These are phyloP conservation scores for Scylla paramamosain DNA, from an alignment of 1,140 invertebrate genomes.

Conservation along the genomic window DNA sequence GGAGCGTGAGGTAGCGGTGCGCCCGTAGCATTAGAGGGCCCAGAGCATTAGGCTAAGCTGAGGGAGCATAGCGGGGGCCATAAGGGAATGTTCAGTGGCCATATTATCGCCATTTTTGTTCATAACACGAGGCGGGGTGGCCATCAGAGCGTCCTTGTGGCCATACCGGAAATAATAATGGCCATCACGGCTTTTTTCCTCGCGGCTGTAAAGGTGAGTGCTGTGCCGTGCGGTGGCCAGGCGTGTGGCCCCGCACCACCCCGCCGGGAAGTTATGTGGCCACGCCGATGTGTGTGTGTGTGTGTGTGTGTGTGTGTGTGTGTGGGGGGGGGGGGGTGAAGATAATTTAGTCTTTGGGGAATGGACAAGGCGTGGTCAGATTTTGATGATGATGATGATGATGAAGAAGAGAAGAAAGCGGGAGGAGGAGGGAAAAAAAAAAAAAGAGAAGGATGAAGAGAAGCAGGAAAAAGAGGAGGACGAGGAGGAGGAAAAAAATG, in stretches of 20 bases:
- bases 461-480: neutral
- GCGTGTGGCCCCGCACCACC: neutral
- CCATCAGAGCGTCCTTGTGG: neutral
- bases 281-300: neutral
- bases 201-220: neutral
- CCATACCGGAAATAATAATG: neutral
- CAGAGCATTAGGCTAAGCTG: constrained; percentile 18
- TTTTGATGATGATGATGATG: neutral
- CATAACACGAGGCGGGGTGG: constrained; percentile 8
- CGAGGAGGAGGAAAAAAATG: too few species aligned
- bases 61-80: neutral
- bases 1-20: neutral
- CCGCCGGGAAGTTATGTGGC: neutral
- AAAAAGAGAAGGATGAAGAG: neutral
- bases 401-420: neutral
- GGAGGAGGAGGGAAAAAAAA: neutral
- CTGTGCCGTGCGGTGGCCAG: neutral
- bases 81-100: constrained; percentile 11
- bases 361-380: neutral
- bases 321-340: neutral
- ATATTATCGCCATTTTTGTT: constrained; percentile 24
- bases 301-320: too few species aligned
- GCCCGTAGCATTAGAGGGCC: neutral
- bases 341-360: neutral
- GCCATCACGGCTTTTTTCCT: neutral